Conservation (phyloP, 2,888 invertebrate genomes). For the Ephialtes manifestator region DNA sequence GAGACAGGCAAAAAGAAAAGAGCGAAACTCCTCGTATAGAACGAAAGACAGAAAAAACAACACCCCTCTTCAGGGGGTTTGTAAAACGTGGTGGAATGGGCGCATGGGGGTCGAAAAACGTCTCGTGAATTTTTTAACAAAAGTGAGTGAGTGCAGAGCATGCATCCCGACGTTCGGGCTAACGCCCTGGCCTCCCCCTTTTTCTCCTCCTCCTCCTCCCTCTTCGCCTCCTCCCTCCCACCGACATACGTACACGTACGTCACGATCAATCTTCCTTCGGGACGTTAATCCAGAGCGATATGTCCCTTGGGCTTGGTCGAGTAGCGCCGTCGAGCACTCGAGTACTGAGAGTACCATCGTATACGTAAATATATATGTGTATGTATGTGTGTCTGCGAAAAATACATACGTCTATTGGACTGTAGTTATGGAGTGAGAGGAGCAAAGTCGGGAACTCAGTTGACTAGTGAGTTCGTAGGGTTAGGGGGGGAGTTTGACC, state of each 20-base stretch:
- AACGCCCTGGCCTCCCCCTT: constrained; percentile 36
- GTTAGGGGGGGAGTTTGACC: not conserved
- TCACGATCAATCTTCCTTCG: constrained; percentile 70
- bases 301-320: constrained; percentile 65
- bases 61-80: not conserved
- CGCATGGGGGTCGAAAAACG: constrained; percentile 61
- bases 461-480: not conserved
- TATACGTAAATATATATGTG: not conserved
- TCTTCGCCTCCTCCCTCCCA: constrained; percentile 29
- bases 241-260: constrained; percentile 58
- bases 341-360: constrained; percentile 50
- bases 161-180: constrained; percentile 60
- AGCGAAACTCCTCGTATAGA: not conserved
- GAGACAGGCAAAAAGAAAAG: constrained; percentile 23
- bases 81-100: constrained; percentile 23
- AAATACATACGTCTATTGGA: not conserved
- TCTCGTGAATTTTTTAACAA: constrained; percentile 70
- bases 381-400: not conserved
- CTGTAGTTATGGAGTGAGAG: not conserved
- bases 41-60: constrained; percentile 21
- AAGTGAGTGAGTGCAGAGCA: constrained; percentile 63
- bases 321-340: constrained; percentile 57
- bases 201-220: not conserved
- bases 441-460: not conserved
- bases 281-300: constrained; percentile 70